Evolutionary conservation across 2,797 vertebrate genomes (phyloP).

Genomic region (Crocodylus rhombifer): DNA sequence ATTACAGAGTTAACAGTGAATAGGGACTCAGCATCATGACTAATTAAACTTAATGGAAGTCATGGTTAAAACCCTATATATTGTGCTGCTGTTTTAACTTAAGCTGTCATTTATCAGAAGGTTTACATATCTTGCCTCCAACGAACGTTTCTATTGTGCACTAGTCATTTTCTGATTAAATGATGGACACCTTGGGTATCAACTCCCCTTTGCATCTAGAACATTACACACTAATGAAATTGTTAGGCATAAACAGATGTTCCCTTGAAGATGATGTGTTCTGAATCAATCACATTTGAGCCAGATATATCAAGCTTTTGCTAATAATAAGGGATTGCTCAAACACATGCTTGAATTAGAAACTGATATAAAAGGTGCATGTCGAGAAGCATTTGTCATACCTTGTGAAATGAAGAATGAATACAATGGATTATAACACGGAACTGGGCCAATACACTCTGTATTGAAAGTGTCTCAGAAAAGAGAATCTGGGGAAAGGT

Average conservation of each 20-base stretch:
- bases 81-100: background rate
- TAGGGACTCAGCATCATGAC: background rate
- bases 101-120: background rate
- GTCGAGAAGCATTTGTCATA: conserved; percentile 38
- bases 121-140: background rate
- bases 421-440: conserved; percentile 23
- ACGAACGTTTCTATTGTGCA: background rate
- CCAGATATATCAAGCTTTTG: background rate
- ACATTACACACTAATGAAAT: background rate
- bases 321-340: conserved; percentile 16
- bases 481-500: background rate
- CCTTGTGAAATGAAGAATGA: background rate
- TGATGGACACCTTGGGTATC: background rate
- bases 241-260: background rate
- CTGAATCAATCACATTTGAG: conserved; percentile 37
- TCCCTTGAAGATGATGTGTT: conserved; percentile 42
- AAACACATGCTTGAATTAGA: background rate
- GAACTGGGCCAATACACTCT: background rate
- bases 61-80: background rate
- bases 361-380: background rate
- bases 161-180: background rate
- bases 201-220: background rate
- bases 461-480: background rate
- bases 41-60: background rate
- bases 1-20: background rate